Percentiles rank a stretch among this genome's conserved stretches.
Evolutionary conservation across 2,797 vertebrate species (phyloP).

Genomic region (Tamandua tetradactyla): DNA sequence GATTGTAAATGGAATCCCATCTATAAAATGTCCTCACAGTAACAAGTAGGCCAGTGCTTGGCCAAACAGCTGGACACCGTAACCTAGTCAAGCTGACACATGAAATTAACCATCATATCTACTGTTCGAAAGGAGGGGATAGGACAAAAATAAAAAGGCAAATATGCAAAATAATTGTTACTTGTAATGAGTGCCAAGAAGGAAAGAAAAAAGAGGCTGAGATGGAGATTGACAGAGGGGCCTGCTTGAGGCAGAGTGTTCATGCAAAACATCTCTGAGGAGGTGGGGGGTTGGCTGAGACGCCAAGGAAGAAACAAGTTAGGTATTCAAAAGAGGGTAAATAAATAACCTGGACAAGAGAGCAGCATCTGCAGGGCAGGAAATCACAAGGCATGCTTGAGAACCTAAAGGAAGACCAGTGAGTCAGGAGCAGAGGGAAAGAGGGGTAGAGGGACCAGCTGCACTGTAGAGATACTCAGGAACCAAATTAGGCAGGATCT

Average conservation of each 20-base stretch:
- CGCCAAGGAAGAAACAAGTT: not conserved
- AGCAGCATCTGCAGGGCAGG: not conserved
- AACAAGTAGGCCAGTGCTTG: too few relatives aligned
- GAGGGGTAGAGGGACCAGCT: fast-evolving
- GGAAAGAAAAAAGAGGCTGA: not conserved
- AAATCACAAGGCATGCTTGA: fast-evolving
- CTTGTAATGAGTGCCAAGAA: not conserved
- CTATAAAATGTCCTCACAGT: too few relatives aligned
- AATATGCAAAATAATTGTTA: not conserved
- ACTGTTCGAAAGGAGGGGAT: not conserved
- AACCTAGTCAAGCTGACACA: too few relatives aligned
- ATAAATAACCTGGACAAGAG: not conserved
- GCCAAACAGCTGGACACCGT: too few relatives aligned
- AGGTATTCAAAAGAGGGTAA: not conserved
- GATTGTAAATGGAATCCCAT: too few relatives aligned
- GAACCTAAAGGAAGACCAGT: too few relatives aligned
- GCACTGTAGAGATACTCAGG: not conserved
- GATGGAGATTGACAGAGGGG: not conserved
- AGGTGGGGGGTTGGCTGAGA: not conserved
- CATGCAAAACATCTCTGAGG: not conserved
- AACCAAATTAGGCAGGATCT: not conserved
- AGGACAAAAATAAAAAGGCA: not conserved
- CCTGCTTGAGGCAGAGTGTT: not conserved
- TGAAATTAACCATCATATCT: too few relatives aligned
- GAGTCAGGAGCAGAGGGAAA: too few relatives aligned